phyloP scores from a whole-genome alignment of 2,797 vertebrate species.

The Sebastes vulpes region DNA sequence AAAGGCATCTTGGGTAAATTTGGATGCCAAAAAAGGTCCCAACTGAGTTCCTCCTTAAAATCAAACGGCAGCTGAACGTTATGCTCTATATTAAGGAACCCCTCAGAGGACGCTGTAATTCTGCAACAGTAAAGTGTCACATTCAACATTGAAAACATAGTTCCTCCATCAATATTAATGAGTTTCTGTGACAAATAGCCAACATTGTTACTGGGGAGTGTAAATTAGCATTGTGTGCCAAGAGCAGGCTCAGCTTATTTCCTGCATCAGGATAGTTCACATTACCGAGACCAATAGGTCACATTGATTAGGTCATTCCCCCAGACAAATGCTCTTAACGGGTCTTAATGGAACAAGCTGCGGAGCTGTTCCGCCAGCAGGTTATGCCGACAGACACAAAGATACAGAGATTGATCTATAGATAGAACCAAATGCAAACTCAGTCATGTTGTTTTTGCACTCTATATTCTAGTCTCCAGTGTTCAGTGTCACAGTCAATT shows the following conservation, averaged over 20 bases:
- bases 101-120: not conserved
- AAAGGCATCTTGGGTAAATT: not conserved
- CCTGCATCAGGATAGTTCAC: conserved; percentile 49
- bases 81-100: not conserved
- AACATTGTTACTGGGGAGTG: conserved; percentile 4
- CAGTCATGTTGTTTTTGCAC: not conserved
- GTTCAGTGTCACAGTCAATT: conserved; percentile 18
- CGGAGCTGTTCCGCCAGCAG: not conserved
- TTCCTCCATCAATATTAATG: conserved; percentile 20
- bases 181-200: conserved; percentile 12
- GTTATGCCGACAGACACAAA: not conserved
- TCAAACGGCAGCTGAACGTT: not conserved
- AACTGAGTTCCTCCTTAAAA: not conserved
- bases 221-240: conserved; percentile 20
- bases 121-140: not conserved
- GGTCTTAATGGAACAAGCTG: conserved; percentile 43
- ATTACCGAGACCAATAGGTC: conserved; percentile 59
- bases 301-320: conserved; percentile 53
- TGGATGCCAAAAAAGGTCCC: not conserved
- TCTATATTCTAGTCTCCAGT: not conserved
- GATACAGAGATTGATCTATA: not conserved
- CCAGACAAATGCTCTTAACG: conserved; percentile 45
- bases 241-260: conserved; percentile 52
- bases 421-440: not conserved
- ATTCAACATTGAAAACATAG: not conserved